Evolutionary conservation across 35 echinoderm and acorn worm species (phyloP).

Genomic region (Diadema setosum): DNA sequence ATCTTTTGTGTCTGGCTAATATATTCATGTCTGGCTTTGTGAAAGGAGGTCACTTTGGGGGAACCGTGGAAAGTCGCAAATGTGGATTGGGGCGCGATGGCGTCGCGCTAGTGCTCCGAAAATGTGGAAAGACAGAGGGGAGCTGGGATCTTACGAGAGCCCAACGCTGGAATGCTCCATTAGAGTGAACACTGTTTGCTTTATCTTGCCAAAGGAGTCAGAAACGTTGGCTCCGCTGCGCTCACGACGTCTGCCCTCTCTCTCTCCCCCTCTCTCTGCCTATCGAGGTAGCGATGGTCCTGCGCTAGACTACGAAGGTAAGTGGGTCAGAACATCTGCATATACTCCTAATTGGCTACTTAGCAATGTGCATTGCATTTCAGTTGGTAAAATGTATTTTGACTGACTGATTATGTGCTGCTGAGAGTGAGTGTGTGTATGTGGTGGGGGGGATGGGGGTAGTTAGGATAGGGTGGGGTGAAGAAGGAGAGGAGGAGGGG

Average conservation of each 20-base stretch:
- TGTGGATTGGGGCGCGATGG: not conserved
- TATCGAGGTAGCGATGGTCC: not conserved
- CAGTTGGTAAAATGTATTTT: not conserved
- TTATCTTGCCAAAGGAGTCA: no score
- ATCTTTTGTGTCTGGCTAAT: not conserved
- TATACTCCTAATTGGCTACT: not conserved
- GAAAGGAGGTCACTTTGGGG: constrained; percentile 1
- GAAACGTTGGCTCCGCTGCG: no score
- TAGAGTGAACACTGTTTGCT: not conserved
- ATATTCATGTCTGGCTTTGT: not conserved
- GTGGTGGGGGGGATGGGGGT: no score
- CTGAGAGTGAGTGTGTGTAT: no score
- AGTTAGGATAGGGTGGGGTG: no score
- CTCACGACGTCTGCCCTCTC: not conserved
- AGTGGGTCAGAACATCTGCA: not conserved
- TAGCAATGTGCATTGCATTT: constrained; percentile 26
- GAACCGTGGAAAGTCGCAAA: not conserved
- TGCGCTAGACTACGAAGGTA: not conserved
- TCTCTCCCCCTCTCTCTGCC: not conserved
- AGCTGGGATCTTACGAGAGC: not conserved
- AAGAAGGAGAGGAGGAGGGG: no score
- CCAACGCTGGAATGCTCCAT: not conserved
- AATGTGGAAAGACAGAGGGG: not conserved
- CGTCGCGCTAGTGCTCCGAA: not conserved
- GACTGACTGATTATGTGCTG: no score